phyloP scores from a whole-genome alignment of 2,797 vertebrate genomes.

The Avahi laniger region DNA sequence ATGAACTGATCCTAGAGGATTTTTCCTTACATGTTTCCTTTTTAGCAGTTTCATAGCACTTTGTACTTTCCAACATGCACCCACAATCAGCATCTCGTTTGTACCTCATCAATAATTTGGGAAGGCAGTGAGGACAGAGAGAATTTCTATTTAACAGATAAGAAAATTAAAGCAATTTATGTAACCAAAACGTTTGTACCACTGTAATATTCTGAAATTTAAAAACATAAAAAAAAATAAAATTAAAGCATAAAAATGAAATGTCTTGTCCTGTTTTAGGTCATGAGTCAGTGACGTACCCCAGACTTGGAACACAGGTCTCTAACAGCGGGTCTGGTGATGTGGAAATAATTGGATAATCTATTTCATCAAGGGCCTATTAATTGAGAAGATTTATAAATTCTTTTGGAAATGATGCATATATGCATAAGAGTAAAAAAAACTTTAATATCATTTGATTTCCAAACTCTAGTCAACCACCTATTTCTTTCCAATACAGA shows the following conservation, averaged over 20 bases:
- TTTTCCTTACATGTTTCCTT: neutral
- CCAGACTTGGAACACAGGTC: neutral
- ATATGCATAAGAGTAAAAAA: neutral
- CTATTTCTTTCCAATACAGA: neutral
- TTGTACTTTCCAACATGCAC: neutral
- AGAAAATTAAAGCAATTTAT: neutral
- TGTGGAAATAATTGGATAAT: too few relatives aligned
- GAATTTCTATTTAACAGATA: neutral
- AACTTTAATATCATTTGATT: neutral
- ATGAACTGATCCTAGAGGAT: neutral
- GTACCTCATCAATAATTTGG: neutral
- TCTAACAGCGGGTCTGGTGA: neutral
- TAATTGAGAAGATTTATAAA: neutral
- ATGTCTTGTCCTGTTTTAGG: neutral
- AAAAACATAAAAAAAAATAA: neutral
- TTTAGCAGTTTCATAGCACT: neutral
- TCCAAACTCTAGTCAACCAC: neutral
- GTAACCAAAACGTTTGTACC: too few relatives aligned
- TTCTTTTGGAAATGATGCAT: neutral
- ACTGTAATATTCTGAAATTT: too few relatives aligned
- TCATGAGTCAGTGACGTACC: neutral
- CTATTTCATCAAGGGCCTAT: neutral
- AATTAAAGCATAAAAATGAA: neutral
- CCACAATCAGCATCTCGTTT: neutral
- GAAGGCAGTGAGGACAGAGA: neutral